phyloP scores from a whole-genome alignment of 2,113 vertebrate genomes.

The Paramisgurnus dabryanus region DNA sequence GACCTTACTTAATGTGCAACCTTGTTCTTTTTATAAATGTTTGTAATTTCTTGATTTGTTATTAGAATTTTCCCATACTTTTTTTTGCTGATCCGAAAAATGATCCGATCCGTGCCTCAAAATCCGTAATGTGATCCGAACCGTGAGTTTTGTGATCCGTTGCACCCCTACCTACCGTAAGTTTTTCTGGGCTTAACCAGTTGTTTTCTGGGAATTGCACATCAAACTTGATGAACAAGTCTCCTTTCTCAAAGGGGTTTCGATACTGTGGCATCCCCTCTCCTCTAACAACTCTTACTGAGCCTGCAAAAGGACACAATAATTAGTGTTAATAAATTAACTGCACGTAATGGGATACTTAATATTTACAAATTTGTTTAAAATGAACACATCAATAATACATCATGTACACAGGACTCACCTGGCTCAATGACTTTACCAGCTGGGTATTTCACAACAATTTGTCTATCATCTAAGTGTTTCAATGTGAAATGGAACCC shows the following conservation, averaged over 20 bases:
- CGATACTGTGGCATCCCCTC: slow-evolving; percentile 99
- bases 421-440: slow-evolving; percentile 99
- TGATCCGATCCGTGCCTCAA: too few species aligned
- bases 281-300: slow-evolving; percentile 87
- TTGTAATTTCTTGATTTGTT: too few species aligned
- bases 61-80: too few species aligned
- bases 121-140: too few species aligned
- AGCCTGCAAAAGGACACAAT: slow-evolving; percentile 74
- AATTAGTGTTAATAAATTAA: neutral
- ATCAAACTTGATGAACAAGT: slow-evolving; percentile 97
- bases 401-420: slow-evolving; percentile 59
- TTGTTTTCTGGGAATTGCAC: slow-evolving; percentile 98
- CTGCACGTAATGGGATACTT: too few species aligned
- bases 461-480: slow-evolving; percentile 93
- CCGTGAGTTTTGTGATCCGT: too few species aligned
- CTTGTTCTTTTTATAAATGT: too few species aligned
- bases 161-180: slow-evolving; percentile 95
- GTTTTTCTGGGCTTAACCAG: slow-evolving; percentile 95
- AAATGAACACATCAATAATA: too few species aligned
- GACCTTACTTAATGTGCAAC: too few species aligned
- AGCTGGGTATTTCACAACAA: slow-evolving; percentile 95
- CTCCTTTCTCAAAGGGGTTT: slow-evolving; percentile 98
- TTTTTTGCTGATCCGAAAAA: too few species aligned
- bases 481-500: slow-evolving; percentile 96
- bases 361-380: too few species aligned